These are phyloP conservation scores for Acleris laterana DNA, from an alignment of 2,888 invertebrate genomes.

Conservation along the genomic window DNA sequence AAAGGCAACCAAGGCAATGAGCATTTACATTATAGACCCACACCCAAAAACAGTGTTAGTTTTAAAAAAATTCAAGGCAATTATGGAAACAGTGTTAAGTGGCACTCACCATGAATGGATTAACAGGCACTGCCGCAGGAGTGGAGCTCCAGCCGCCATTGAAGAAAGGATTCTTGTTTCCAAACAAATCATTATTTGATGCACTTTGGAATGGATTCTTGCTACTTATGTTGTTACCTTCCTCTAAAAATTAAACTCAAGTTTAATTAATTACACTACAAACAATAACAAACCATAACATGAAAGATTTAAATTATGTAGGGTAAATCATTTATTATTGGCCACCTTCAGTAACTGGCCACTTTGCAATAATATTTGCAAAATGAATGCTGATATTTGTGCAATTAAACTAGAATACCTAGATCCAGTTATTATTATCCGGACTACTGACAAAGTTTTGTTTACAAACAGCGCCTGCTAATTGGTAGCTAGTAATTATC, in stretches of 20 bases:
- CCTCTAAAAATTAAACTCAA: slow-evolving; percentile 62
- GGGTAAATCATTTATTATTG: too few relatives aligned
- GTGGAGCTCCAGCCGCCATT: slow-evolving; percentile 73
- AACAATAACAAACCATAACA: slow-evolving; percentile 9
- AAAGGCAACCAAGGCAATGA: too few relatives aligned
- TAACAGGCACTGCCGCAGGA: slow-evolving; percentile 63
- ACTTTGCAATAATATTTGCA: too few relatives aligned
- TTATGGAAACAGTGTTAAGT: slow-evolving; percentile 2
- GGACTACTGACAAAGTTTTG: too few relatives aligned
- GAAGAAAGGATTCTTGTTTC: slow-evolving; percentile 76
- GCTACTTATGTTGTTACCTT: slow-evolving; percentile 61
- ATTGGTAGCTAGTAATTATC: too few relatives aligned
- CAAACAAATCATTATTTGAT: slow-evolving; percentile 71
- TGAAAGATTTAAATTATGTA: slow-evolving; percentile 15
- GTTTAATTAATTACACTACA: background rate
- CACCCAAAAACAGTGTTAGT: too few relatives aligned
- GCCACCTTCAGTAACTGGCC: too few relatives aligned
- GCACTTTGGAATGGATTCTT: slow-evolving; percentile 81
- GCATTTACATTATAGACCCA: too few relatives aligned
- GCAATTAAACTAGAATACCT: too few relatives aligned
- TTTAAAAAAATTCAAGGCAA: background rate
- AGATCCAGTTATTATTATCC: too few relatives aligned
- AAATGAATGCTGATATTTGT: too few relatives aligned
- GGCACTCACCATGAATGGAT: slow-evolving; percentile 76
- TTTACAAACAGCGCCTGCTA: too few relatives aligned